phyloP scores from a whole-genome alignment of 2,888 invertebrate species.

The Melinaea marsaeus region DNA sequence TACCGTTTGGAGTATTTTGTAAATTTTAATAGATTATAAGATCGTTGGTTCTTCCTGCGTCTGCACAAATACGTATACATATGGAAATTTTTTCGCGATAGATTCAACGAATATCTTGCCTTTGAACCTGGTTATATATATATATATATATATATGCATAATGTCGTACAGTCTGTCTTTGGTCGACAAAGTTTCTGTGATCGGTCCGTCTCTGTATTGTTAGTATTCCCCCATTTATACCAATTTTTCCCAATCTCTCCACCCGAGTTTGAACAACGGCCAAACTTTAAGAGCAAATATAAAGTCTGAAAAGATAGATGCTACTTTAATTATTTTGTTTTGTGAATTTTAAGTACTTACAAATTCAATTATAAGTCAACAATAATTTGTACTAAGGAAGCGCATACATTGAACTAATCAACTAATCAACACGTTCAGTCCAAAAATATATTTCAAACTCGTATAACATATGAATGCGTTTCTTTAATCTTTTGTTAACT shows the following conservation, averaged over 20 bases:
- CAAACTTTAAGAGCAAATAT: slow-evolving; percentile 17
- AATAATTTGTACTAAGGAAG: slow-evolving; percentile 11
- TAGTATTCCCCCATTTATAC: slow-evolving; percentile 13
- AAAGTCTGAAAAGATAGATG: slow-evolving; percentile 28
- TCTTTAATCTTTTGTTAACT: not conserved
- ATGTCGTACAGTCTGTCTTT: not conserved
- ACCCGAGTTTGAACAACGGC: slow-evolving; percentile 21
- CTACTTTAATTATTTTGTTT: slow-evolving; percentile 16
- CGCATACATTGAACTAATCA: slow-evolving; percentile 10
- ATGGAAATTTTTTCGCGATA: not conserved
- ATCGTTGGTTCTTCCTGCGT: slow-evolving; percentile 34
- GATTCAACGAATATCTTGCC: not conserved
- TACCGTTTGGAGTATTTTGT: slow-evolving; percentile 55
- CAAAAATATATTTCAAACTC: not conserved
- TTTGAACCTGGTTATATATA: not conserved
- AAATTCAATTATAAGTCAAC: slow-evolving; percentile 15
- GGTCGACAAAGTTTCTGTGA: not conserved
- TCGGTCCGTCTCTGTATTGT: too few relatives aligned
- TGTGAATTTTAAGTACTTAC: slow-evolving; percentile 24
- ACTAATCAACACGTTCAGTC: not conserved
- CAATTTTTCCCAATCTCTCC: slow-evolving; percentile 2
- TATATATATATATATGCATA: not conserved
- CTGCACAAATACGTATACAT: slow-evolving; percentile 38
- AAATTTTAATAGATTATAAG: slow-evolving; percentile 55
- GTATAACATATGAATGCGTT: slow-evolving; percentile 11